Conservation (phyloP, 2,888 invertebrate genomes). For the Lasioglossum calceatum region DNA sequence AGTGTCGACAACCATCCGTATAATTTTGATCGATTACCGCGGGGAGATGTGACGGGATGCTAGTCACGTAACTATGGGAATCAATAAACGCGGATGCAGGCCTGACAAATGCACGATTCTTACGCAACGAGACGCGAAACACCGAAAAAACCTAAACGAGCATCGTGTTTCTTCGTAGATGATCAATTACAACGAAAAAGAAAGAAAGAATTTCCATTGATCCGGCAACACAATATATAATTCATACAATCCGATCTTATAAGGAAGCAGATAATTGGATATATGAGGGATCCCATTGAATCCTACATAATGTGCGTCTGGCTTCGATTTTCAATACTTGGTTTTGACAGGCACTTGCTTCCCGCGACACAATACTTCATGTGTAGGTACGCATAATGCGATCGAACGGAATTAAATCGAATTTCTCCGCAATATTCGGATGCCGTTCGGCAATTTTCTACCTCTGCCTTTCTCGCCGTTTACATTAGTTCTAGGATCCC, state of each 20-base stretch:
- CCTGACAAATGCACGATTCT: slow-evolving; percentile 45
- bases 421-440: slow-evolving; percentile 17
- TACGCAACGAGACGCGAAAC: not conserved
- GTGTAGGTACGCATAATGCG: slow-evolving; percentile 48
- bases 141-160: not conserved
- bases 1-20: slow-evolving; percentile 51
- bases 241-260: slow-evolving; percentile 71
- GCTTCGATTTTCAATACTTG: slow-evolving; percentile 80
- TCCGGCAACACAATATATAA: slow-evolving; percentile 64
- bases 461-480: not conserved
- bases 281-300: slow-evolving; percentile 70
- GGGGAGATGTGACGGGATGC: slow-evolving; percentile 21
- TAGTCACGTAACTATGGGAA: slow-evolving; percentile 49
- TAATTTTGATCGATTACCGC: slow-evolving; percentile 62
- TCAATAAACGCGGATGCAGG: slow-evolving; percentile 36
- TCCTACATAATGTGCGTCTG: slow-evolving; percentile 72
- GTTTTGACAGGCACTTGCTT: slow-evolving; percentile 71
- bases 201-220: slow-evolving; percentile 39
- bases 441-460: not conserved
- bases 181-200: not conserved
- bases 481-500: not conserved
- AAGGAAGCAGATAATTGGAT: slow-evolving; percentile 77
- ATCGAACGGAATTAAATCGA: slow-evolving; percentile 42
- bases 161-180: not conserved
- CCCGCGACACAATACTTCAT: slow-evolving; percentile 59